Evolutionary conservation across 2,797 vertebrate species (phyloP).

Genomic region (Pseudochirops corinnae): DNA sequence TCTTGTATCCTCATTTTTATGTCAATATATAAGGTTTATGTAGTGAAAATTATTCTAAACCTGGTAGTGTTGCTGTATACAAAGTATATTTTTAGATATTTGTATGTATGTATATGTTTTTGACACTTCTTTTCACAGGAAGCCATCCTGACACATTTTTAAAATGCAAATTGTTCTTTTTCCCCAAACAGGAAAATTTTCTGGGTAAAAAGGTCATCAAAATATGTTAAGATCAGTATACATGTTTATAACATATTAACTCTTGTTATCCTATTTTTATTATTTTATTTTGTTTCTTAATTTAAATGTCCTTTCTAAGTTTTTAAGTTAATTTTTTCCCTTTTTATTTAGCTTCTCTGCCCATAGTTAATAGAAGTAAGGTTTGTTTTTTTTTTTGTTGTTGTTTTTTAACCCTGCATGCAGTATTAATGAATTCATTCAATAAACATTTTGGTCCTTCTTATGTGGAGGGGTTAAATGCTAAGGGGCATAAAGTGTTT

Average conservation of each 20-base stretch:
- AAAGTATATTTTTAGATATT: neutral
- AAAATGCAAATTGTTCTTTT: conserved; percentile 41
- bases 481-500: neutral
- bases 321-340: neutral
- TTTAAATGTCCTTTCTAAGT: neutral
- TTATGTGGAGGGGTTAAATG: neutral
- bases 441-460: neutral
- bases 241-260: conserved; percentile 25
- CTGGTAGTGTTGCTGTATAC: neutral
- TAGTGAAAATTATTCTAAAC: conserved; percentile 50
- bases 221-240: conserved; percentile 32
- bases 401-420: neutral
- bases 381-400: neutral
- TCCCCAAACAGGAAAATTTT: conserved; percentile 43
- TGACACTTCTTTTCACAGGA: conserved; percentile 30
- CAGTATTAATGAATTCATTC: neutral
- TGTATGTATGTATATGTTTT: neutral
- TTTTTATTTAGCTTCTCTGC: neutral
- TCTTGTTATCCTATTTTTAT: neutral
- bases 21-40: conserved; percentile 24
- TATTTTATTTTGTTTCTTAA: neutral
- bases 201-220: conserved; percentile 12
- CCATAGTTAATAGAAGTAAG: neutral
- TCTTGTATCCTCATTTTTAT: conserved; percentile 34
- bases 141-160: neutral